Conservation (phyloP, 2,888 invertebrate species). For the Pyrrhia umbra region DNA sequence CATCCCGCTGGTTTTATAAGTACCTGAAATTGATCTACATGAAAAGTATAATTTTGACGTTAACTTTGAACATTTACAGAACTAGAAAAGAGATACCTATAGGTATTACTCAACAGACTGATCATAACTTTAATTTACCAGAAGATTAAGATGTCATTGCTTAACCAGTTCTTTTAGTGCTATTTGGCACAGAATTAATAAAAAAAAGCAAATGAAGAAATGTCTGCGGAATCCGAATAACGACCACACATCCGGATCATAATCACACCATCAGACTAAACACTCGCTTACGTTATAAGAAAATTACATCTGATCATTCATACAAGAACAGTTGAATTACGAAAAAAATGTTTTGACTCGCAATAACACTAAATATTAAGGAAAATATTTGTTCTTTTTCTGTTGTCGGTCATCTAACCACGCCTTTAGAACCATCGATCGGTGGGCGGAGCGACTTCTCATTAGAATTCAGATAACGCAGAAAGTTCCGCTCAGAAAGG, state of each 20-base stretch:
- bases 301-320: conserved; percentile 23
- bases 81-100: background rate
- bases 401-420: background rate
- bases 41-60: no score
- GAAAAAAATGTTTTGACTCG: conserved; percentile 2
- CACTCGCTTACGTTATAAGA: conserved; percentile 33
- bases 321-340: conserved; percentile 9
- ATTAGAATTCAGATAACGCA: conserved; percentile 66
- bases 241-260: conserved; percentile 34
- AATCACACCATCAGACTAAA: conserved; percentile 39
- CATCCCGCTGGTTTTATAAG: no score
- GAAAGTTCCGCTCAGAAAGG: conserved; percentile 66
- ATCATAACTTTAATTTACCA: conserved; percentile 11
- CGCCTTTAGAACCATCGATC: conserved; percentile 44
- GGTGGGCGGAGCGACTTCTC: conserved; percentile 32
- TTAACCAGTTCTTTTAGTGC: conserved; percentile 15
- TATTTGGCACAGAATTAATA: conserved; percentile 7
- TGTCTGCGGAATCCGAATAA: conserved; percentile 17
- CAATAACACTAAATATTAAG: background rate
- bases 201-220: conserved; percentile 23
- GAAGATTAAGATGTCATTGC: background rate
- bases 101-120: background rate
- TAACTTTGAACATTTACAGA: no score
- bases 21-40: no score
- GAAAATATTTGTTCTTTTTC: background rate